Base-by-base conservation (phyloP, 2,888 invertebrate genomes). In the Junonia oenone region DNA sequence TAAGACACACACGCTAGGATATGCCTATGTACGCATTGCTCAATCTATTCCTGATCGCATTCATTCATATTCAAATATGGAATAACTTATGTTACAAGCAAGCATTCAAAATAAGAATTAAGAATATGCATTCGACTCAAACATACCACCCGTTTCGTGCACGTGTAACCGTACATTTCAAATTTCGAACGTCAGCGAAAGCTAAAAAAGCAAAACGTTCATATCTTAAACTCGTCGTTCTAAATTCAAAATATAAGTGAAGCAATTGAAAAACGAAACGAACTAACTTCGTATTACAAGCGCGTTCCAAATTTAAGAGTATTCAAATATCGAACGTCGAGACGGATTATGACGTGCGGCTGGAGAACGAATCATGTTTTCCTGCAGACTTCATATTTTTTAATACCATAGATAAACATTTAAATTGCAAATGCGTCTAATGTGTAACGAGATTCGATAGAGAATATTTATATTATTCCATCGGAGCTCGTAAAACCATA, bases 241-340 rank as follows among this genome's bases (percentile, higher is more conserved):
- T 77, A 87, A 82, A 88, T 87, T 81, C 84, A 82, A 88, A 89
- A 88, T 84, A 81, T 83, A 77, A 86, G 84, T 86, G 86, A 84
- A 85, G 84, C 88, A 85, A 87, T 87, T 87, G 88, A 87, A 88
- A 89, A 88, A 84, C 81, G 87, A 88, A 85, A 80, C 86, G 80
- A 72, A 79, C 75, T 71, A 79, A 86, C 86, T 86, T 88, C 88
- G 75, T 78, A 82, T 87, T 89, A 84, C 87, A 72, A 72, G 72
- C 78, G 78, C 77, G 87, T 83, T 86, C 88, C 83, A 85, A 86
- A 88, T 87, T 83, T 81, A 81, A 81, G 81, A 75, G 83, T 83
- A 88, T 87, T 88, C 86, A 87, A 86, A 88, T 86, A 84, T 87
- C 85, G 85, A 82, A 83, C 75, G 76, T 66, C 68, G 78, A 84